Base-by-base conservation (phyloP, 2,113 vertebrate species). In the Platysternon megacephalum region DNA sequence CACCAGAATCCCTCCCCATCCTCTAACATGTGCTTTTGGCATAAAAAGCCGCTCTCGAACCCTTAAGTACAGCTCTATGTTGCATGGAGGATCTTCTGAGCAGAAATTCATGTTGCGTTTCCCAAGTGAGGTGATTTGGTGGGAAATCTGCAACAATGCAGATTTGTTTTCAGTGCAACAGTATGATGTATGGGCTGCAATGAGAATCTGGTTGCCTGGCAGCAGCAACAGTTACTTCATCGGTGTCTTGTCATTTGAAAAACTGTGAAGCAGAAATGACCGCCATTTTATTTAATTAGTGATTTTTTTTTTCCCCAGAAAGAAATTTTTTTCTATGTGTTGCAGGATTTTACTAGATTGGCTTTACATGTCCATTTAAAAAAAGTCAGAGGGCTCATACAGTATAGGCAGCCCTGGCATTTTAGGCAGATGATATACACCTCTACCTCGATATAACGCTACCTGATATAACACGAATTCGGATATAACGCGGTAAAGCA, bases 241-340 rank as follows among this genome's bases (percentile, higher is more conserved):
- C 44, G 86, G 52, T 90, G 56, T 85, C 46, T 87, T 8, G 65
- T 35, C 85, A 83, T 52, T 80, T 80, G 42, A 39, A 89, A 87
- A 95, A 96, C 89, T 79, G 78, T 85, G 61, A 92, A 83, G 87
- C 79, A 86, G 80, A 96, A 96, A 56, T 81, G 12, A 90, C 58
- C 87, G 4, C 55, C 48, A 14, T 79, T 85, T 91, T 94, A 87
- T 42, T 93, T 89, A 2, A 14, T 17, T 82, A 84, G 6, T 51
- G 39, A 32, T 46, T 58, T 56, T n/a, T 55, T 49, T 11, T 13
- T 28, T 81, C n/a, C n/a, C 29, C 8, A 32, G 10, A 44, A n/a
- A 58, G 8, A 85, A 65, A 3, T 52, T 65, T 32, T 21, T 8
- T 89, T 44, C 16, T 53, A 51, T 86, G 72, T 74, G 51, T 44